Conservation (phyloP, 2,113 vertebrate genomes). For the Phalacrocorax brasilianus region DNA sequence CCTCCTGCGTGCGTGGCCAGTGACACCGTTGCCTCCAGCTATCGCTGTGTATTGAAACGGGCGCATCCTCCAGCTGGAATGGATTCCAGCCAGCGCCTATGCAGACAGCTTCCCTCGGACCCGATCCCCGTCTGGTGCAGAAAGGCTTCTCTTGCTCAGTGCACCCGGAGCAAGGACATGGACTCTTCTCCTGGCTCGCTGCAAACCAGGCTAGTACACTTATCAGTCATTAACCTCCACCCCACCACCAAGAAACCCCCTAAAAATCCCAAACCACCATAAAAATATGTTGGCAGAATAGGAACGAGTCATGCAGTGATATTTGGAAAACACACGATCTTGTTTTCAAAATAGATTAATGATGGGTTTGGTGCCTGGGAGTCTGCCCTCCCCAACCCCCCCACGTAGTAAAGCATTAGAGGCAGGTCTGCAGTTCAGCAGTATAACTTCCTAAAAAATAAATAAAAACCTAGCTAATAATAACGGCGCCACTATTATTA, state of each 20-base stretch:
- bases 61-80: neutral
- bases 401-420: neutral
- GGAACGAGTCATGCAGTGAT: constrained; percentile 16
- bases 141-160: neutral
- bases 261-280: constrained; percentile 61
- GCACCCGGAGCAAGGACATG: neutral
- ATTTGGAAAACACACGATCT: constrained; percentile 67
- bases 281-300: constrained; percentile 42
- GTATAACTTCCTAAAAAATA: constrained; percentile 43
- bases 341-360: constrained; percentile 44
- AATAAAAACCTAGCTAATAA: constrained; percentile 50
- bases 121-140: neutral
- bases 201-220: neutral
- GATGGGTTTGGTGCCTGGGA: constrained; percentile 10
- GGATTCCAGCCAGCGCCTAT: neutral
- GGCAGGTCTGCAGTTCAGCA: constrained; percentile 37
- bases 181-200: neutral
- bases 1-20: fast-evolving
- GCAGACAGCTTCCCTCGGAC: neutral
- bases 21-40: neutral
- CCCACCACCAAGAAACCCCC: constrained; percentile 44
- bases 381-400: constrained; percentile 1
- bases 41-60: fast-evolving
- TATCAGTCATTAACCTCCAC: constrained; percentile 20
- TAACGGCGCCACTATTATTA: constrained; percentile 23